phyloP scores from a whole-genome alignment of 2,113 vertebrate species.

The Barbus barbus region DNA sequence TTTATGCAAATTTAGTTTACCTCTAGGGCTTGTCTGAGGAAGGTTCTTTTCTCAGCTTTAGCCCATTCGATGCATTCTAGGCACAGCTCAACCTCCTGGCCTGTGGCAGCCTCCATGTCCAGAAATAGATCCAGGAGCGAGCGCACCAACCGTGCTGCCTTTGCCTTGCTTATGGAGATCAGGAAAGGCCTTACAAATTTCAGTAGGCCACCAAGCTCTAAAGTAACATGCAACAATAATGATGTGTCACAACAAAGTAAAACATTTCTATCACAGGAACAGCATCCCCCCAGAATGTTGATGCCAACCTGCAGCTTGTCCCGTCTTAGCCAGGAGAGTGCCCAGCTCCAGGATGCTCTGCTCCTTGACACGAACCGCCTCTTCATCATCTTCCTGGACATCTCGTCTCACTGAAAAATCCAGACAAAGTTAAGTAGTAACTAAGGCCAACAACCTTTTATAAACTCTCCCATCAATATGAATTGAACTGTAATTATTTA shows the following conservation, averaged over 20 bases:
- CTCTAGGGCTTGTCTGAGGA: conserved; percentile 96
- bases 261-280: not conserved
- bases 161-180: conserved; percentile 91
- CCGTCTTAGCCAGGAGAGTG: conserved; percentile 92
- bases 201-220: conserved; percentile 96
- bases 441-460: not conserved
- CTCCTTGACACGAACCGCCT: conserved; percentile 96
- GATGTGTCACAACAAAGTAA: not conserved
- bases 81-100: conserved; percentile 97
- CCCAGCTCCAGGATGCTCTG: conserved; percentile 98
- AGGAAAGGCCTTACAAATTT: conserved; percentile 97
- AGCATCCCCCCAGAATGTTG: not conserved
- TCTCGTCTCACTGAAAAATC: conserved; percentile 88
- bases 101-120: conserved; percentile 98
- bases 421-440: not conserved
- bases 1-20: conserved; percentile 63
- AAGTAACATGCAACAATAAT: not conserved
- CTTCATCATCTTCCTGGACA: conserved; percentile 95
- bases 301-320: conserved; percentile 91
- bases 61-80: conserved; percentile 99
- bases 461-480: not conserved
- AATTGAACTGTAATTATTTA: no score
- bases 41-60: conserved; percentile 98
- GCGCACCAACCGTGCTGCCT: conserved; percentile 93
- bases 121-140: conserved; percentile 95